Conservation (phyloP, 2,113 vertebrate genomes). For the Hiodon alosoides region DNA sequence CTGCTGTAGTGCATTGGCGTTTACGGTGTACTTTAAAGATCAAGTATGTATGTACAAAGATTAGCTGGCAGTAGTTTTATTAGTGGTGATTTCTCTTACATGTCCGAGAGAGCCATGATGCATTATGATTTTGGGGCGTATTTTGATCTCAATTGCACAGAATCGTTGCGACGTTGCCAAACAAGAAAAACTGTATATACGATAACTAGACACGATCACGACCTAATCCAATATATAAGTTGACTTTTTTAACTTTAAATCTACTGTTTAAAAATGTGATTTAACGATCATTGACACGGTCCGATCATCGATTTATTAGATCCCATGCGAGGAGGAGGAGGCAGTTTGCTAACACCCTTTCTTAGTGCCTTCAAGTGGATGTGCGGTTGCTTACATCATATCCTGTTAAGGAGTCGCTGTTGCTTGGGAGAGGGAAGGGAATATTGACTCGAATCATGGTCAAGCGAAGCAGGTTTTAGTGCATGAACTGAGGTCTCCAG, state of each 20-base stretch:
- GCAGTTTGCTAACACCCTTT: constrained; percentile 17
- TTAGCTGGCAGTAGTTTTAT: background rate
- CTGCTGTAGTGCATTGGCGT: constrained; percentile 10
- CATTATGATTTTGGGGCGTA: background rate
- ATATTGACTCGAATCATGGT: background rate
- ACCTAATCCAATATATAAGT: background rate
- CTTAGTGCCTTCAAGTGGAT: background rate
- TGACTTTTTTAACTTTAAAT: background rate
- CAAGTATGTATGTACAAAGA: background rate
- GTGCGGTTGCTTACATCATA: constrained; percentile 28
- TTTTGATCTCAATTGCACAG: background rate
- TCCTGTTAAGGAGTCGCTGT: constrained; percentile 37
- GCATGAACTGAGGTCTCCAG: background rate
- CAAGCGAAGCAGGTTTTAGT: background rate
- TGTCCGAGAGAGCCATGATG: too few species aligned
- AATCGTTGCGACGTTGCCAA: background rate
- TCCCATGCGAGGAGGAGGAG: background rate
- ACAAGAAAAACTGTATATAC: background rate
- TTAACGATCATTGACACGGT: background rate
- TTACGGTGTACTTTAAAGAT: background rate
- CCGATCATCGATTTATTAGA: background rate
- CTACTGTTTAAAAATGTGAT: background rate
- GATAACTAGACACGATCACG: background rate
- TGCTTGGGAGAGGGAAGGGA: constrained; percentile 30
- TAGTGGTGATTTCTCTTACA: background rate